phyloP scores from a whole-genome alignment of 2,113 vertebrate species.

The Gambusia affinis region DNA sequence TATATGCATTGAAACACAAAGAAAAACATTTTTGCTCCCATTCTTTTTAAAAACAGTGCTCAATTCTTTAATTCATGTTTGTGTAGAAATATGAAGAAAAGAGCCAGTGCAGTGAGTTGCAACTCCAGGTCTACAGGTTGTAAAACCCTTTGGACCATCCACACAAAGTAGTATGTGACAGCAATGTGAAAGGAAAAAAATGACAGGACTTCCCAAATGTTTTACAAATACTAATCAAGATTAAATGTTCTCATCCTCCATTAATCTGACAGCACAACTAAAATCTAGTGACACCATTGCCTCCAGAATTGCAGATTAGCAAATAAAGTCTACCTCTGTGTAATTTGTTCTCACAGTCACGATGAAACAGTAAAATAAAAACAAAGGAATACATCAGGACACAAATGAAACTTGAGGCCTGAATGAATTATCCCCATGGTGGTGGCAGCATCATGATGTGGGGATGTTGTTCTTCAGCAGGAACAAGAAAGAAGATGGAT shows the following conservation, averaged over 20 bases:
- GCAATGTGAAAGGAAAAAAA: neutral
- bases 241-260: neutral
- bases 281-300: neutral
- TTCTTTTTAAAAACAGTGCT: too few species aligned
- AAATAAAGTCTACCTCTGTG: neutral
- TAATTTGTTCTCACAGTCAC: neutral
- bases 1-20: too few species aligned
- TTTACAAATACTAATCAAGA: neutral
- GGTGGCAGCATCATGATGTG: neutral
- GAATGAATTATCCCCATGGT: neutral
- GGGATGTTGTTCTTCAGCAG: neutral
- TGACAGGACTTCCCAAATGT: neutral
- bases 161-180: neutral
- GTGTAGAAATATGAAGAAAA: too few species aligned
- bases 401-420: too few species aligned
- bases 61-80: too few species aligned
- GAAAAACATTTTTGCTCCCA: too few species aligned
- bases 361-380: too few species aligned
- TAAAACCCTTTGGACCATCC: neutral
- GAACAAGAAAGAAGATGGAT: too few species aligned
- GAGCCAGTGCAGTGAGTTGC: neutral
- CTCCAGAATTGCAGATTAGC: neutral
- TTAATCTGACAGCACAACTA: neutral
- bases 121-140: neutral
- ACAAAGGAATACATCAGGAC: neutral